Base-by-base conservation (phyloP, 2,113 vertebrate genomes). In the Rallus limicola region DNA sequence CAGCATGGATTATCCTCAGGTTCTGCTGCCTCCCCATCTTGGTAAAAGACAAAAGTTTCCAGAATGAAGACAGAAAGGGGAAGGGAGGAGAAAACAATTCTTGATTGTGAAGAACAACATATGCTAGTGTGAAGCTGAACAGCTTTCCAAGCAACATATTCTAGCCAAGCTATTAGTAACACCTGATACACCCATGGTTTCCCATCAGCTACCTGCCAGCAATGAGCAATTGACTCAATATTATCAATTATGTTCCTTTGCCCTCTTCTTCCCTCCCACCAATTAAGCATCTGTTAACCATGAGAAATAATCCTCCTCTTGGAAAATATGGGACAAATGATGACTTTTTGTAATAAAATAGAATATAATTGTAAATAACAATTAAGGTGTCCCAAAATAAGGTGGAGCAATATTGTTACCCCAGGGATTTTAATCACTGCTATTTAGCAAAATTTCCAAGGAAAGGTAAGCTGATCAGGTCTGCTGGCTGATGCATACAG, bases 151-250 rank as follows among this genome's bases (percentile, higher is more conserved):
- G 53, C 60, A 91, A 62, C 16, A 64, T 63, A 78, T 71, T 89
- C 72, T 76, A 93, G 92, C 97, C 97, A 97, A 97, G 67, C 56
- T 90, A 87, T 96, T 97, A 96, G 93, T 96, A 97, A 97, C 91
- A 94, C 95, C 95, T 97, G 87, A 93, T 95, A 62, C 34, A 95
- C 48, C 78, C 95, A 93, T 95, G 78, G 46, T 13, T 92, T 55
- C 67, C 59, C 70, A 87, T 94, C 59, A 81, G 67, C 52, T 96
- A 96, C 92, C 95, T 95, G 92, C 94, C 95, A 97, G 87, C 80
- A 86, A 80, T 91, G 70, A 97, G 93, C 75, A 93, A 93, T 82
- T 77, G 70, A 81, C 75, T 95, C 64, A 96, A 53, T 81, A 86
- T 82, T 90, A 87, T 68, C 76, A 88, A 50, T 90, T 55, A 65